Evolutionary conservation across 2,888 invertebrate genomes (phyloP), one percentile per base, ranked within the genome.

Genomic region (Eubasilissa splendida): DNA sequence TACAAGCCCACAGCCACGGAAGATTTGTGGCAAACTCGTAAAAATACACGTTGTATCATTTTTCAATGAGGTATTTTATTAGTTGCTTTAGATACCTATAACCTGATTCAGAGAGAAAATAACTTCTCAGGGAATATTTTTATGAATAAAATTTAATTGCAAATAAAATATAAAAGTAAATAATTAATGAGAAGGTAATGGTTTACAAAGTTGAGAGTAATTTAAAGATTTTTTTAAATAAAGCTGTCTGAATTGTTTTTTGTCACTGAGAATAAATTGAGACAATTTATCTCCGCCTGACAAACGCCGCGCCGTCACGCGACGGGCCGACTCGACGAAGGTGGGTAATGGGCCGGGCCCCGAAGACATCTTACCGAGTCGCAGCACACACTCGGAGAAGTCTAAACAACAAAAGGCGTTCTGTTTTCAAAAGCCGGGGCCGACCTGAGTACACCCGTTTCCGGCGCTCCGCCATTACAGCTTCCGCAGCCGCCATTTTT

Each of bases 401-500:
- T 54, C 71, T 22, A 73, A 78, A 78, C 78, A 78, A 78, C 71
- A 80, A 83, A 83, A 77, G 82, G 80, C 80, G 80, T 80, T 77
- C 77, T 78, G 77, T 75, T 82, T 74, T 82, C 77, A 82, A 82
- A 82, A 78, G 82, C 81, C 82, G 83, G 83, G 81, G 77, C 77
- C 76, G 66, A 82, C 82, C 83, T 82, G 83, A 83, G 83, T 83
- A 80, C 80, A 71, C 68, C 77, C 80, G 78, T 76, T 83, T 83
- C 83, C 83, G 81, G 80, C 73, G 80, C 80, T 82, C 66, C 80
- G 83, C 82, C 83, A 82, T 83, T 83, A 83, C 80, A 76, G 83
- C 71, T 82, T 83, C 83, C 83, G 83, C 80, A 66, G 60, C 80
- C 83, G 80, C 83, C 83, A 83, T 83, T 83, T 83, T 83, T 83